A percentile compares a stretch with the other conserved stretches of the same genome.
These are phyloP conservation scores for Balaeniceps rex DNA, from an alignment of 2,113 vertebrate genomes.

Conservation along the genomic window DNA sequence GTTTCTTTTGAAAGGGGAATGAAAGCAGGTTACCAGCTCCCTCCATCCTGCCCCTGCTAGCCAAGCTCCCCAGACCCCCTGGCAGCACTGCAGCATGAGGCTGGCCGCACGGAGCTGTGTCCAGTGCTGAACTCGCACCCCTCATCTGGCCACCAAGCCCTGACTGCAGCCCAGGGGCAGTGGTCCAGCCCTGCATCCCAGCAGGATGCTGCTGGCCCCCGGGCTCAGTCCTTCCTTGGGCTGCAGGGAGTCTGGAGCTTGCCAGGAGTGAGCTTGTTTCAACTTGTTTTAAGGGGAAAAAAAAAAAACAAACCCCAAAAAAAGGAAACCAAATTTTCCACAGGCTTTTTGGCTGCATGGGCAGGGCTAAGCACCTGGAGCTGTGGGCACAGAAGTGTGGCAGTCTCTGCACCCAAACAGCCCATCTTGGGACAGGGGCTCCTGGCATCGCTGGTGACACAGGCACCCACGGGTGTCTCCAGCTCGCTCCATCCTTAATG, in stretches of 20 bases:
- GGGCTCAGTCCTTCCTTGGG: not conserved
- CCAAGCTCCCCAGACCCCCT: fast-evolving
- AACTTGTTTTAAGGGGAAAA: not conserved
- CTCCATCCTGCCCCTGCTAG: fast-evolving
- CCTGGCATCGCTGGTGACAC: not conserved
- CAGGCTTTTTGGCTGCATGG: not conserved
- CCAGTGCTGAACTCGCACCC: not conserved
- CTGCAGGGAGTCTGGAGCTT: not conserved
- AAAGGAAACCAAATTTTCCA: not conserved
- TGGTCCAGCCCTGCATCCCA: not conserved
- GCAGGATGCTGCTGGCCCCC: not conserved
- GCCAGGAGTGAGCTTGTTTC: not conserved
- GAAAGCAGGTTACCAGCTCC: not conserved
- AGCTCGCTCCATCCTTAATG: not conserved
- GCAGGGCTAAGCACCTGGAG: not conserved
- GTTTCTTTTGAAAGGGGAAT: not conserved
- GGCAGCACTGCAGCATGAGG: fast-evolving
- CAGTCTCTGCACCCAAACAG: not conserved
- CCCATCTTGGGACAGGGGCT: fast-evolving
- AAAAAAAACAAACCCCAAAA: not conserved
- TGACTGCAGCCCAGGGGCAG: not conserved
- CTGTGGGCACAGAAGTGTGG: not conserved
- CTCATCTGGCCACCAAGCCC: not conserved
- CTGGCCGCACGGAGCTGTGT: fast-evolving
- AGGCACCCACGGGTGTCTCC: not conserved